phyloP scores from a whole-genome alignment of 2,113 vertebrate species.

The Bostrychus sinensis region DNA sequence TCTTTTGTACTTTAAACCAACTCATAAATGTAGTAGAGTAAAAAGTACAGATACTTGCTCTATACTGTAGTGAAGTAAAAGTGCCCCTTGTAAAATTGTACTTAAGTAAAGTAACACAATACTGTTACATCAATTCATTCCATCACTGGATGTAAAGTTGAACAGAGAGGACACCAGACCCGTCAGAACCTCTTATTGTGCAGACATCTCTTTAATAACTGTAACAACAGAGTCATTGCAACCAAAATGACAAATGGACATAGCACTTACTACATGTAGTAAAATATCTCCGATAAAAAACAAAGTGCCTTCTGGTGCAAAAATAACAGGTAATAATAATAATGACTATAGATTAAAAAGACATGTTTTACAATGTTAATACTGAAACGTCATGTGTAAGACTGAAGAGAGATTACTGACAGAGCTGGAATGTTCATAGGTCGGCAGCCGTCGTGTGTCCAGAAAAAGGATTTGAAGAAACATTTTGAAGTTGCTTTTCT shows the following conservation, averaged over 20 bases:
- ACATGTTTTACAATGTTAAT: slow-evolving; percentile 50
- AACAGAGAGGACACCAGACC: no score
- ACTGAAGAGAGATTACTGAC: not conserved
- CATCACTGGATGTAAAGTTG: no score
- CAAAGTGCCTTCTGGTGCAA: slow-evolving; percentile 76
- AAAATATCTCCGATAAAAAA: slow-evolving; percentile 42
- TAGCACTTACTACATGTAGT: slow-evolving; percentile 43
- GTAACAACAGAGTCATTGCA: slow-evolving; percentile 73
- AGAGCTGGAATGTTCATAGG: not conserved
- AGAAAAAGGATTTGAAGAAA: not conserved
- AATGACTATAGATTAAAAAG: slow-evolving; percentile 45
- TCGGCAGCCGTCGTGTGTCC: slow-evolving; percentile 4
- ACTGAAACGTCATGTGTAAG: slow-evolving; percentile 52
- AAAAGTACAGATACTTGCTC: no score
- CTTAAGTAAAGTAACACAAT: no score
- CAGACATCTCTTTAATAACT: slow-evolving; percentile 75
- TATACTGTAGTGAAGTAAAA: no score
- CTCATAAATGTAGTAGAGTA: no score
- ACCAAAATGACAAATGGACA: slow-evolving; percentile 64
- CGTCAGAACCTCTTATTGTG: not conserved
- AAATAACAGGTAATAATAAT: slow-evolving; percentile 16
- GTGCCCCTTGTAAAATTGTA: no score
- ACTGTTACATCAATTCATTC: no score
- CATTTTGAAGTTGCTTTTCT: no score
- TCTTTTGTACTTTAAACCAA: no score